Conservation (phyloP, 2,113 vertebrate species). For the Chamaetylas fuelleborni region DNA sequence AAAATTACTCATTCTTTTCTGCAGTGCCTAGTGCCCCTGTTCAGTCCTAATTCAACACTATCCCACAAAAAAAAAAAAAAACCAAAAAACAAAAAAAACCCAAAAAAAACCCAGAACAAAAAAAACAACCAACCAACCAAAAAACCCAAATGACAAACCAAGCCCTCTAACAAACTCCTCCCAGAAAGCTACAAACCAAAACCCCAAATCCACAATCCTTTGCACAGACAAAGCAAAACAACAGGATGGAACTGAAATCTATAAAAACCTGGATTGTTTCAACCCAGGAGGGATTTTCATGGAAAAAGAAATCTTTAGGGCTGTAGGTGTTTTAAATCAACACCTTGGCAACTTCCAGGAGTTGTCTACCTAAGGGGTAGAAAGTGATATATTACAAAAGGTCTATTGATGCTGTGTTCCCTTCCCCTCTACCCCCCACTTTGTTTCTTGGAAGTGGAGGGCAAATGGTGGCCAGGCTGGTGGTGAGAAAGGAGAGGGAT, state of each 20-base stretch:
- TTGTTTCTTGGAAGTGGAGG: not conserved
- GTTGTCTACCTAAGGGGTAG: not conserved
- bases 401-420: not conserved
- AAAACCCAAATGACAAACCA: not conserved
- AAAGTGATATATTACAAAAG: not conserved
- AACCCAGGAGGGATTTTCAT: not conserved
- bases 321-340: not conserved
- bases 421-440: rapidly evolving
- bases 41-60: not conserved
- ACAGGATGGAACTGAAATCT: not conserved
- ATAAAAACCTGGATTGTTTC: not conserved
- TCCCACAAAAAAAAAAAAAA: too few relatives aligned
- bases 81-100: too few relatives aligned
- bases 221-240: not conserved
- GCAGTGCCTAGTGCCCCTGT: not conserved
- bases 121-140: too few relatives aligned
- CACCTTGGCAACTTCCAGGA: not conserved
- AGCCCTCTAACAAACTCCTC: not conserved
- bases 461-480: not conserved
- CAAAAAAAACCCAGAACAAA: too few relatives aligned
- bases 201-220: not conserved
- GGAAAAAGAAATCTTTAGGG: not conserved
- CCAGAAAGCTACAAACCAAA: not conserved
- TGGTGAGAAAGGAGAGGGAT: not conserved
- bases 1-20: not conserved